Evolutionary conservation across 30 jellyfish, hydroid and myxozoan genomes (phyloP).

Genomic region (Turritopsis dohrnii): DNA sequence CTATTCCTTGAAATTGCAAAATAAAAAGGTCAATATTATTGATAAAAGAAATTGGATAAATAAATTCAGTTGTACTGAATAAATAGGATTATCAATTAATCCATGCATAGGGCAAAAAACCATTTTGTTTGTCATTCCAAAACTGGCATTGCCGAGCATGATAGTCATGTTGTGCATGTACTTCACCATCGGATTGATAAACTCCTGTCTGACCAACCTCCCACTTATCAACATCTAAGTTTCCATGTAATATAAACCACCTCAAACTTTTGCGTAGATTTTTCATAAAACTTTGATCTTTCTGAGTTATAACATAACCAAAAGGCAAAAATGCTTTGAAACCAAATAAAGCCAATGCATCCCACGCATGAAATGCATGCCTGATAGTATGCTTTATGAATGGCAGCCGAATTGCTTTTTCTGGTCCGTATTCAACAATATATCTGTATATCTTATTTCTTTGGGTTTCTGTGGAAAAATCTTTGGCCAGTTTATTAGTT

Average conservation of each 20-base stretch:
- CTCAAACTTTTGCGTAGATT: constrained; percentile 14
- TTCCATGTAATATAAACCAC: constrained; percentile 33
- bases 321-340: constrained; percentile 3
- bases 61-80: no score
- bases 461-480: constrained; percentile 23
- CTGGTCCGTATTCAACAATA: constrained; percentile 21
- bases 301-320: not conserved
- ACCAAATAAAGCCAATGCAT: constrained; percentile 53
- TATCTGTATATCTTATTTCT: constrained; percentile 31
- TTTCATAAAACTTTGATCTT: constrained; percentile 5
- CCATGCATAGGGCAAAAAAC: constrained; percentile 34
- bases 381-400: not conserved
- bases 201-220: constrained; percentile 23
- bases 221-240: constrained; percentile 1
- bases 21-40: no score
- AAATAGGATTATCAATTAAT: not conserved
- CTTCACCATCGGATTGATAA: constrained; percentile 13
- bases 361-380: constrained; percentile 45
- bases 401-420: not conserved
- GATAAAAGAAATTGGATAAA: no score
- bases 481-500: not conserved
- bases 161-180: not conserved
- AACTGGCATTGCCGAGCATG: constrained; percentile 15
- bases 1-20: no score
- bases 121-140: constrained; percentile 24